Evolutionary conservation across 2,888 invertebrate genomes (phyloP).

Genomic region (Invenusta paracnida): DNA sequence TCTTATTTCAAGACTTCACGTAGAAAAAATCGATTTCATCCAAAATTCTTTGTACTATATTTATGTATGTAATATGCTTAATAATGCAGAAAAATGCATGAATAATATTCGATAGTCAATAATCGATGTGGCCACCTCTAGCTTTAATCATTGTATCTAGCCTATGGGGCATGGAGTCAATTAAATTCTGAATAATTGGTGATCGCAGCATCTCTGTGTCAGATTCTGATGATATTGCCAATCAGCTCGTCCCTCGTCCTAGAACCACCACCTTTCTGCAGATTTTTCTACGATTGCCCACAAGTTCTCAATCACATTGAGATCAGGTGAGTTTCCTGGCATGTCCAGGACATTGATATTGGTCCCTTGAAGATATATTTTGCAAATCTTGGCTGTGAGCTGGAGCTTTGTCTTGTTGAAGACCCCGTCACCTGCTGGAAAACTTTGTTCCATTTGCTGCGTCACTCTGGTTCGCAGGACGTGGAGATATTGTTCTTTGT

Average conservation of each 20-base stretch:
- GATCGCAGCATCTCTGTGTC: conserved; percentile 1
- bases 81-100: not conserved
- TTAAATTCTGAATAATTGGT: not conserved
- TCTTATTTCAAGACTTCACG: not conserved
- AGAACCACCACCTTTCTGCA: conserved; percentile 11
- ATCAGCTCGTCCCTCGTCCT: not conserved
- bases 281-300: conserved; percentile 13
- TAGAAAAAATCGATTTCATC: not conserved
- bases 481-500: conserved; percentile 3
- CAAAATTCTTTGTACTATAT: not conserved
- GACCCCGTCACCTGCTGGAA: conserved; percentile 17
- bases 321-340: conserved; percentile 19
- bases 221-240: not conserved
- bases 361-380: not conserved
- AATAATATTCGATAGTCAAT: not conserved
- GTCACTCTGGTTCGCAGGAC: not conserved
- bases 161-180: conserved; percentile 11
- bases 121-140: conserved; percentile 12
- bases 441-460: conserved; percentile 1
- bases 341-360: not conserved
- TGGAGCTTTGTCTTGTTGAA: conserved; percentile 26
- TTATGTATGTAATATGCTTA: not conserved
- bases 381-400: not conserved
- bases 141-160: not conserved
- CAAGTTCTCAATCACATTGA: conserved; percentile 9